These are phyloP conservation scores for Eidolon dupreanum DNA, from an alignment of 2,797 vertebrate genomes.

Conservation along the genomic window DNA sequence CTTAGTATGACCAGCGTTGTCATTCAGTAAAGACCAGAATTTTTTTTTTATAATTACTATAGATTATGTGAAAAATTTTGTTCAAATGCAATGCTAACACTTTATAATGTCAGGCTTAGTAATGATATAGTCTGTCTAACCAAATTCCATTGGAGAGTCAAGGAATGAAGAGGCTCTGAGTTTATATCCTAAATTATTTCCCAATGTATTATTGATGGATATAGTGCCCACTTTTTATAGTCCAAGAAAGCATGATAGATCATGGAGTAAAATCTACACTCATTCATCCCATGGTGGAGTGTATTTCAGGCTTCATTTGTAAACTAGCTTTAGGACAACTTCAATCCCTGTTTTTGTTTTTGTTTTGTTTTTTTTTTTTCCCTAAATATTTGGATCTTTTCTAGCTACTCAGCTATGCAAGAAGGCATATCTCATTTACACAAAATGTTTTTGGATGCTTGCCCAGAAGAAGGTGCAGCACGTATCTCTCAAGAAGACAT, in stretches of 20 bases:
- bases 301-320: constrained; percentile 1
- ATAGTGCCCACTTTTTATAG: not conserved
- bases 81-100: not conserved
- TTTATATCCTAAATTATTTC: not conserved
- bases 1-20: not conserved
- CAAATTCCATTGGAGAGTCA: not conserved
- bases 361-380: not conserved
- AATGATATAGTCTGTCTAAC: not conserved
- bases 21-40: not conserved
- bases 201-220: not conserved
- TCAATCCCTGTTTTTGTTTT: not conserved
- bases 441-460: not conserved
- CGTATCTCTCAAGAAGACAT: not conserved
- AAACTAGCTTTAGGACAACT: not conserved
- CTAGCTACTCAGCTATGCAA: not conserved
- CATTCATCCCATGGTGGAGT: not conserved
- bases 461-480: not conserved
- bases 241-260: not conserved
- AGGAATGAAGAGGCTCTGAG: not conserved
- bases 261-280: not conserved
- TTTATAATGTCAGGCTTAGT: not conserved
- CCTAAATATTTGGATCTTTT: not conserved
- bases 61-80: not conserved
- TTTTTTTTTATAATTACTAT: not conserved
- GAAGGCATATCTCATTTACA: not conserved